Evolutionary conservation across 2,113 vertebrate species (phyloP).

Genomic region (Onychostruthus taczanowskii): DNA sequence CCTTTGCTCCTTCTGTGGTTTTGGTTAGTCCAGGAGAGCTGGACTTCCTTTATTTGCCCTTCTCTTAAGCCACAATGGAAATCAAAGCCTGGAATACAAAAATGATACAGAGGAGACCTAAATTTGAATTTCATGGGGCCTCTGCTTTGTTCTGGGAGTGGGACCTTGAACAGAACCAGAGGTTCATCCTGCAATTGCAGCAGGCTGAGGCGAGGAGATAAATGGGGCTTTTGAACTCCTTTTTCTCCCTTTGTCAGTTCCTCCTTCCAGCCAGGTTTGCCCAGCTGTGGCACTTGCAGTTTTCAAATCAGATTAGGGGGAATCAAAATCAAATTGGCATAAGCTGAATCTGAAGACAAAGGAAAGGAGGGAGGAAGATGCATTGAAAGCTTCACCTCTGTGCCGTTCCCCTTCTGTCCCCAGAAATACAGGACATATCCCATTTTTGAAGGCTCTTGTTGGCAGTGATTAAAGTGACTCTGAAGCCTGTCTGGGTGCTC

Average conservation of each 20-base stretch:
- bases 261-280: background rate
- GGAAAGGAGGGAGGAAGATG: background rate
- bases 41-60: background rate
- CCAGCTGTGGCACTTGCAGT: background rate
- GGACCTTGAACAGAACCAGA: background rate
- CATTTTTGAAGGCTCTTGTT: background rate
- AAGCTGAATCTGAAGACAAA: background rate
- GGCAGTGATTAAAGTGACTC: background rate
- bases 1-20: background rate
- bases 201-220: background rate
- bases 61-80: background rate
- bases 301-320: background rate
- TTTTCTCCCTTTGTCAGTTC: background rate
- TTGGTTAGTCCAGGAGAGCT: background rate
- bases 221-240: background rate
- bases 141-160: background rate
- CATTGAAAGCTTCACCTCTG: background rate
- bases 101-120: background rate
- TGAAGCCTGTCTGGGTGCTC: background rate
- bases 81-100: background rate
- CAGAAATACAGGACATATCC: background rate
- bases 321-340: background rate
- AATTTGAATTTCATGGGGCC: background rate
- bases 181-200: background rate
- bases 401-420: background rate